These are phyloP conservation scores for Nudaria mundana DNA, from an alignment of 2,888 invertebrate species.

Conservation along the genomic window DNA sequence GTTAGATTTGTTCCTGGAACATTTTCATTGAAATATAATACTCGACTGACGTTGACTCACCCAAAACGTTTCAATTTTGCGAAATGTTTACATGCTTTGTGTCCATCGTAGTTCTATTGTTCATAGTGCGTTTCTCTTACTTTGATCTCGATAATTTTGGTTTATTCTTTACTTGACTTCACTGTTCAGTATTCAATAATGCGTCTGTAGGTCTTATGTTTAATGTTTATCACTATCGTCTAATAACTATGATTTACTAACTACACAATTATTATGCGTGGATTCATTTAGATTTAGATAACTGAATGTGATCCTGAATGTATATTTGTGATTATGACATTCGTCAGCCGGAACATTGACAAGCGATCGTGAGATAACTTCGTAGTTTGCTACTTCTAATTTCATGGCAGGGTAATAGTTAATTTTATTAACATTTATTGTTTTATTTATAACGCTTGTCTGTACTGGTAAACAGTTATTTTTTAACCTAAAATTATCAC, in stretches of 20 bases:
- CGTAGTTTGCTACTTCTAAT: constrained; percentile 64
- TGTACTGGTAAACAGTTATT: constrained; percentile 20
- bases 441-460: constrained; percentile 24
- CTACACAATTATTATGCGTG: no score
- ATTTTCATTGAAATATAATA: constrained; percentile 66
- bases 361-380: constrained; percentile 65
- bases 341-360: constrained; percentile 69
- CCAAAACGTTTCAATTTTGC: constrained; percentile 53
- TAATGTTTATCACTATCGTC: constrained; percentile 47
- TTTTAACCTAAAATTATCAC: no score
- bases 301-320: constrained; percentile 26
- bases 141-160: constrained; percentile 26
- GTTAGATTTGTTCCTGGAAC: constrained; percentile 55
- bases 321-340: constrained; percentile 61
- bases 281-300: no score
- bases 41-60: constrained; percentile 61
- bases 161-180: constrained; percentile 42
- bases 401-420: constrained; percentile 69
- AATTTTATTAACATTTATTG: constrained; percentile 43
- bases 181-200: constrained; percentile 41
- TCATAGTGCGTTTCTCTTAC: constrained; percentile 23
- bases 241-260: constrained; percentile 32
- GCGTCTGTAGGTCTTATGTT: constrained; percentile 49
- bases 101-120: constrained; percentile 19
- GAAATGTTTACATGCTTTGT: constrained; percentile 45